Evolutionary conservation across 2,888 invertebrate genomes (phyloP), one percentile per base, ranked within the genome.

Genomic region (Nomada flava): DNA sequence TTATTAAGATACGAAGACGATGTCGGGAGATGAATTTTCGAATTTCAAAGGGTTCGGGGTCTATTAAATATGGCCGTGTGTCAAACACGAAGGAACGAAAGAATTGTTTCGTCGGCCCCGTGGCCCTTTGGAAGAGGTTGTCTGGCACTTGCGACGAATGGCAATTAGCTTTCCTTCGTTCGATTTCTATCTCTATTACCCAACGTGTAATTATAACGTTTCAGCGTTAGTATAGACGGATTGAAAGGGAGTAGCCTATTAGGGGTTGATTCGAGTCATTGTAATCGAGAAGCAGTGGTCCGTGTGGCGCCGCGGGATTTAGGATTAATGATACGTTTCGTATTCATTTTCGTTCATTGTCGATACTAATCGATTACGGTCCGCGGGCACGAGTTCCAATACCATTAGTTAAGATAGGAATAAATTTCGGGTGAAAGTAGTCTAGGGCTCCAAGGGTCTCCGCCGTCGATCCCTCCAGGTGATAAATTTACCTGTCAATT

Each of bases 401-500:
- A 77, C 72, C 86, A 78, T 85, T 85, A 85, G 86, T 71, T 77
- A 80, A 84, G 79, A 83, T 77, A 60, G 78, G 86, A 86, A 86
- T 85, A 85, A 85, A 86, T 85, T 86, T 85, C 77, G 78, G 74
- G 86, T 86, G 86, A 86, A 86, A 86, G 86, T 85, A 79, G 80
- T 80, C 78, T 81, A 82, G 82, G 79, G 55, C 50, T 62, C 36
- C 23, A 79, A 82, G 76, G 77, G 78, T 36, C 36, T 7, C 36
- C 36, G 52, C 75, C 60, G 83, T 85, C 76, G 86, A 86, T 86
- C 83, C 73, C 55, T 55, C 13, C 57, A 65, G 57, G 71, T 86
- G 86, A 86, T 86, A 86, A 86, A 86, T 86, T 85, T 78, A 85
- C 85, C 86, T 86, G 86, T 86, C 86, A 86, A 86, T 86, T 86